These are phyloP conservation scores for Holothuria leucospilota DNA, from an alignment of 53 echinoderm and acorn worm species.

Conservation along the genomic window DNA sequence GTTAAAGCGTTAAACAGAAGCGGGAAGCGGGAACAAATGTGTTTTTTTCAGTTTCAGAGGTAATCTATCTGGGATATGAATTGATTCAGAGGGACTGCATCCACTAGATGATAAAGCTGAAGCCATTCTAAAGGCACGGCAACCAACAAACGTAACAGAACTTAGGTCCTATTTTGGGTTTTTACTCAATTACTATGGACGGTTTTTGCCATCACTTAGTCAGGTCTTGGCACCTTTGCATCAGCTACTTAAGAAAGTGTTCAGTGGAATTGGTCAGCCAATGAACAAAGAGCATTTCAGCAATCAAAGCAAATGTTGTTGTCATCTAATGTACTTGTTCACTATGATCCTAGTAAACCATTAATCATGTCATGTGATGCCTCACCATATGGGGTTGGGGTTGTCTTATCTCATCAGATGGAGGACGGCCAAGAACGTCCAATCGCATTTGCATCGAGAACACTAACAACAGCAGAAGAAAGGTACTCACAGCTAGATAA, in stretches of 20 bases:
- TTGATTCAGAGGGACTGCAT: slow-evolving; percentile 55
- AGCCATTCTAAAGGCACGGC: too few species aligned
- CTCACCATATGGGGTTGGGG: slow-evolving; percentile 70
- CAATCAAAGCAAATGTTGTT: slow-evolving; percentile 58
- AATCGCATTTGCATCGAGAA: slow-evolving; percentile 5
- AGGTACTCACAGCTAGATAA: slow-evolving; percentile 56
- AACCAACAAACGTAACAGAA: too few species aligned
- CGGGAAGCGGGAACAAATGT: slow-evolving; percentile 57
- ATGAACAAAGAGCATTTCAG: slow-evolving; percentile 53
- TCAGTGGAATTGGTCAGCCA: slow-evolving; percentile 57
- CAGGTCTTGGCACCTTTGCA: slow-evolving; percentile 52
- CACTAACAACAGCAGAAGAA: slow-evolving; percentile 20
- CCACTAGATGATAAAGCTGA: slow-evolving; percentile 52
- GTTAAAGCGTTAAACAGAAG: slow-evolving; percentile 37
- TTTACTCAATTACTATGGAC: slow-evolving; percentile 66
- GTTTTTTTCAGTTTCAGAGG: slow-evolving; percentile 43
- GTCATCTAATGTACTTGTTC: slow-evolving; percentile 45
- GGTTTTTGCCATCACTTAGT: too few species aligned
- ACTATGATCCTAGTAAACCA: slow-evolving; percentile 45
- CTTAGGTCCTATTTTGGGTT: slow-evolving; percentile 65
- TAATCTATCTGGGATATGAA: slow-evolving; percentile 56
- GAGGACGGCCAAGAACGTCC: slow-evolving; percentile 44
- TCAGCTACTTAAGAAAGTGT: slow-evolving; percentile 37
- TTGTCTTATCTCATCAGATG: slow-evolving; percentile 59
- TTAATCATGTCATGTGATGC: slow-evolving; percentile 56